phyloP scores from a whole-genome alignment of 2,797 vertebrate species.

The Remorina albescens region DNA sequence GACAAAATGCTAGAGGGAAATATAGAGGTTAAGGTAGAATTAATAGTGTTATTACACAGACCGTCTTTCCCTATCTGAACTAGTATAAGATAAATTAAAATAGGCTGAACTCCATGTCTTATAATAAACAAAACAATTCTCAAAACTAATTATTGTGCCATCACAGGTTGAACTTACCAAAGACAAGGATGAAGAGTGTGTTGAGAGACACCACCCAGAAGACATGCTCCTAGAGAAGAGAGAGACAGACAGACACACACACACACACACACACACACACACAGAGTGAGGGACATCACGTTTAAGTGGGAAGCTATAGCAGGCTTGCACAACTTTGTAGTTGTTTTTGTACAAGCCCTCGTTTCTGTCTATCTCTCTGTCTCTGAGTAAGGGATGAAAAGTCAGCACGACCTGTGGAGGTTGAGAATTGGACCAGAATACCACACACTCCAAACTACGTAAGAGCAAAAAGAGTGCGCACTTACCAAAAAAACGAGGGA shows the following conservation, averaged over 20 bases:
- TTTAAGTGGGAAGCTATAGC: neutral
- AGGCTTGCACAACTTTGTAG: neutral
- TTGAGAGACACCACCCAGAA: slow-evolving; percentile 99
- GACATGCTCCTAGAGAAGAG: slow-evolving; percentile 91
- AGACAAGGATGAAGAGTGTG: slow-evolving; percentile 97
- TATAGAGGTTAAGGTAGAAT: neutral
- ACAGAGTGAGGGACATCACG: neutral
- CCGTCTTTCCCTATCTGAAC: neutral
- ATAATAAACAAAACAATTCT: neutral
- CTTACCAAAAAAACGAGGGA: slow-evolving; percentile 96
- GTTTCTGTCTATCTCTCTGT: neutral
- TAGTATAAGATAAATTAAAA: neutral
- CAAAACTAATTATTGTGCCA: neutral
- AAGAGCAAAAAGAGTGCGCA: neutral
- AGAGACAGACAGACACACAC: slow-evolving; percentile 6
- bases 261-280: neutral
- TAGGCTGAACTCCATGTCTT: neutral
- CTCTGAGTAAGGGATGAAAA: neutral
- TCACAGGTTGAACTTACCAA: slow-evolving; percentile 86
- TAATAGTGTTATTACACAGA: neutral
- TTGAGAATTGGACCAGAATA: neutral
- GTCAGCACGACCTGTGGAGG: neutral
- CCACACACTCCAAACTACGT: neutral
- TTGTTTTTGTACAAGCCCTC: neutral
- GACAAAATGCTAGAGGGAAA: slow-evolving; percentile 91